Percentiles rank a stretch among this genome's conserved stretches.
Conservation (phyloP, 2,113 vertebrate species). For the Pholis gunnellus region DNA sequence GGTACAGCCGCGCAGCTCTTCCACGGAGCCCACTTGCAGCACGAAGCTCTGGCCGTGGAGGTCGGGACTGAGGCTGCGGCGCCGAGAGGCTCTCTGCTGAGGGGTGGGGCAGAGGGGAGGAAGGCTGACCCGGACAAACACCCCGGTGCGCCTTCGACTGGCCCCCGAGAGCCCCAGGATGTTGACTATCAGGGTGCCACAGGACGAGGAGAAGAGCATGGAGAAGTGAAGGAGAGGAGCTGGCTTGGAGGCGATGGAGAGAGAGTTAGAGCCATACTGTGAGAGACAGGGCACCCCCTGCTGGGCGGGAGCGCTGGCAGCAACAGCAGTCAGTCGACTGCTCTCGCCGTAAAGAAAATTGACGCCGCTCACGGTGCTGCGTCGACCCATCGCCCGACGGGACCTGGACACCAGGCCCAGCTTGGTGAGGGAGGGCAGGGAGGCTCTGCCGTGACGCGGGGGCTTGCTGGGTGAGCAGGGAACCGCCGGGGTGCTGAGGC, state of each 20-base stretch:
- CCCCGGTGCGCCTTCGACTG: conserved; percentile 70
- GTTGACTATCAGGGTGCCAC: conserved; percentile 78
- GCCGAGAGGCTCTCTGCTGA: conserved; percentile 42
- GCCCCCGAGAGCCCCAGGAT: conserved; percentile 80
- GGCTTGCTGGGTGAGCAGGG: conserved; percentile 44
- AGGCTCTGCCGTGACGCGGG: conserved; percentile 56
- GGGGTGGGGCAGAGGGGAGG: conserved; percentile 71
- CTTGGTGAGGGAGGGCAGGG: conserved; percentile 80
- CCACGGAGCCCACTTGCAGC: conserved; percentile 77
- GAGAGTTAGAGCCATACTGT: conserved; percentile 59
- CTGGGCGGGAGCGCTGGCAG: background rate
- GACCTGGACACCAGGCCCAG: conserved; percentile 75
- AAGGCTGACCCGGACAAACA: conserved; percentile 79
- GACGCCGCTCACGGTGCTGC: conserved; percentile 65
- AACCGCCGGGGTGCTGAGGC: conserved; percentile 67
- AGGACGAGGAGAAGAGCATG: conserved; percentile 74
- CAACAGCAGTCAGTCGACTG: conserved; percentile 41
- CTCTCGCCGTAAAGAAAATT: conserved; percentile 44
- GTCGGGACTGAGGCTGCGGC: conserved; percentile 76
- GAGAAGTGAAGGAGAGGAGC: conserved; percentile 80
- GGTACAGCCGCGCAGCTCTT: conserved; percentile 79
- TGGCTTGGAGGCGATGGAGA: conserved; percentile 46
- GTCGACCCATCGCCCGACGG: conserved; percentile 57
- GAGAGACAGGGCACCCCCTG: conserved; percentile 2
- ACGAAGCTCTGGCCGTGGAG: conserved; percentile 73